phyloP scores from a whole-genome alignment of 2,113 vertebrate genomes.

The Nerophis lumbriciformis region DNA sequence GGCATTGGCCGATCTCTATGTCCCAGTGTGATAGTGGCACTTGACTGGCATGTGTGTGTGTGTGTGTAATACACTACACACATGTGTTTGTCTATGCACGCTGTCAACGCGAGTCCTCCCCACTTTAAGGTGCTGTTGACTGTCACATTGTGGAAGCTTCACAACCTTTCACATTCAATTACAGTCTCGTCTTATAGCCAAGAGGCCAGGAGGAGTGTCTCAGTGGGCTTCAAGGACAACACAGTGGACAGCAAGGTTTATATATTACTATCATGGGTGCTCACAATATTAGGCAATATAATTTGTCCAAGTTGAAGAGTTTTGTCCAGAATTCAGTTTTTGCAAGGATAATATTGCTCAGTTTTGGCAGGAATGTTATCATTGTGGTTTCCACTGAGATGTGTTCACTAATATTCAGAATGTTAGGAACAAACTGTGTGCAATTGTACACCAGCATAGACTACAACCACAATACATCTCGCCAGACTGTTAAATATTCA shows the following conservation, averaged over 20 bases:
- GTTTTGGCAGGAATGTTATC: too few relatives aligned
- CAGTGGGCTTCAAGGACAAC: constrained; percentile 36
- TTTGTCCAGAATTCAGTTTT: too few relatives aligned
- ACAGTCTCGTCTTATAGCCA: constrained; percentile 37
- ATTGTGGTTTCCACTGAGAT: too few relatives aligned
- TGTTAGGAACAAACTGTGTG: too few relatives aligned
- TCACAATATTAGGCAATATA: too few relatives aligned
- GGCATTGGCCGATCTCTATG: constrained; percentile 13
- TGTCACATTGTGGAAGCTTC: constrained; percentile 42
- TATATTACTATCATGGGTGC: too few relatives aligned
- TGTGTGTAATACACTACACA: not conserved
- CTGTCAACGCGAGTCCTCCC: constrained; percentile 26
- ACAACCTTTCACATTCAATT: constrained; percentile 50
- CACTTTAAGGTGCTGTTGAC: constrained; percentile 38
- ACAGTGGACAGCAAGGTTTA: not conserved
- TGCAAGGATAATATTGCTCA: too few relatives aligned
- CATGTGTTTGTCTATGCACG: constrained; percentile 9
- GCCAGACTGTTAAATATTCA: too few relatives aligned
- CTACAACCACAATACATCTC: too few relatives aligned
- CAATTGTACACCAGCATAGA: too few relatives aligned
- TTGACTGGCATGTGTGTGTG: constrained; percentile 21
- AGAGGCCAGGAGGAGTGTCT: constrained; percentile 13
- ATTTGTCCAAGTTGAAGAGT: too few relatives aligned
- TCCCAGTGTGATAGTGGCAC: constrained; percentile 13
- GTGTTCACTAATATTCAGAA: too few relatives aligned